A percentile compares a stretch with the other conserved stretches of the same genome.
Conservation (phyloP, 92 coral and sea anemone genomes). For the Palythoa grandis region DNA sequence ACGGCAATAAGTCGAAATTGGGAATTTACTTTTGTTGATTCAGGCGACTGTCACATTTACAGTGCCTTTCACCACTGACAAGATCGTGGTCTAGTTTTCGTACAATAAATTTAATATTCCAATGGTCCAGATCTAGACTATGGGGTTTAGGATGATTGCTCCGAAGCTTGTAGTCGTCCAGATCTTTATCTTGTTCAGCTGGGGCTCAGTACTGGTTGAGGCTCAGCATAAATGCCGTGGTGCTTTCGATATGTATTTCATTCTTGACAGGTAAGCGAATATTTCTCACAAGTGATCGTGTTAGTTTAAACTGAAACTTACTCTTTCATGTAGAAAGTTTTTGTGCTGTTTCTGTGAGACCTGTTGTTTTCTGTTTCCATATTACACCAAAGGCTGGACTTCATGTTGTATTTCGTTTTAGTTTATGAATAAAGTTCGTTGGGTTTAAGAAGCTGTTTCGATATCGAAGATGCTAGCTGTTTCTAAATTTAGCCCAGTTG, state of each 20-base stretch:
- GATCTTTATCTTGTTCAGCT: slow-evolving; percentile 8
- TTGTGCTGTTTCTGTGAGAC: too few relatives aligned
- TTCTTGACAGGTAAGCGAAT: slow-evolving; percentile 40
- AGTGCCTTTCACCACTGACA: not conserved
- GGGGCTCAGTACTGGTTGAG: not conserved
- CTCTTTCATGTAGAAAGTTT: not conserved
- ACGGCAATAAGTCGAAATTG: not conserved
- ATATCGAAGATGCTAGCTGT: too few relatives aligned
- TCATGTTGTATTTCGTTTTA: too few relatives aligned
- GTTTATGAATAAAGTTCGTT: too few relatives aligned
- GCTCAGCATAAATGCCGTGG: slow-evolving; percentile 45
- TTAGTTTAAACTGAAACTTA: not conserved
- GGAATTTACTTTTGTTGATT: not conserved
- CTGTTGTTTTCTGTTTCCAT: too few relatives aligned
- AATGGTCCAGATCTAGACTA: not conserved
- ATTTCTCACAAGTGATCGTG: not conserved
- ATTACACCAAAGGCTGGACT: too few relatives aligned
- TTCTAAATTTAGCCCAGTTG: too few relatives aligned
- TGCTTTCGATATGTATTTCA: slow-evolving; percentile 37
- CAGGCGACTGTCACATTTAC: not conserved
- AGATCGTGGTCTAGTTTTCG: not conserved
- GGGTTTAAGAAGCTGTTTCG: too few relatives aligned
- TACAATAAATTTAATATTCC: too few relatives aligned
- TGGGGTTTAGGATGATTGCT: not conserved
- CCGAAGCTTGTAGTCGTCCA: not conserved